Base-by-base conservation (phyloP, 2,888 invertebrate species). In the Desoria tigrina region DNA sequence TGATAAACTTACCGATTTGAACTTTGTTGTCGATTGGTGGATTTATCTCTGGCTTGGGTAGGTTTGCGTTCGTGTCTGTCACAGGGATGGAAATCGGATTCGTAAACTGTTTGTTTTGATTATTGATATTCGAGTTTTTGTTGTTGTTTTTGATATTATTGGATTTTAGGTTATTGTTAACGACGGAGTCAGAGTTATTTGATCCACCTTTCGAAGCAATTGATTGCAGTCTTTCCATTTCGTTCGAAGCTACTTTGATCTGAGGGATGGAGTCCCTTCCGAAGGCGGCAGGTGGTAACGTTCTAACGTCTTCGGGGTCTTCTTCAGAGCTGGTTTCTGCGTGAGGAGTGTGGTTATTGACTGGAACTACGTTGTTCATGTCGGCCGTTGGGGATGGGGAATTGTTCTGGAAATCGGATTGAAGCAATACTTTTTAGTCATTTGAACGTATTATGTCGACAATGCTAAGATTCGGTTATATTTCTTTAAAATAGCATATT, bases 311-410 rank as follows among this genome's bases (percentile, higher is more conserved):
- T 9, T 71, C 72, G 1, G 55, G 42, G 23, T 71, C 68, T 39
- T 72, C 72, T 42, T 73, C 71, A 11, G 71, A 70, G 39, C 69
- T 69, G 39, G 53, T 37, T 37, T 61, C 61, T 4, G 39, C 26
- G 26, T 49, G 51, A n/a, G 42, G 32, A n/a, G 23, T 57, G 45
- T 59, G 63, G 1, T 56, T 53, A 27, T 37, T 55, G 14, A 51
- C 62, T 26, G 57, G 39, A 51, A 27, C 45, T 45, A 59, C 62
- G 42, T 50, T 57, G 26, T 18, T 45, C 18, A 45, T 50, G 27
- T 71, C 73, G 6, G 55, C 59, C 2, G 73, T 75, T 1, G 75
- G 75, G 18, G 75, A 75, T 39, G 75, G 74, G 45, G 72, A 73
- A 37, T 64, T 72, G 26, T 73, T 74, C 73, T 75, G 51, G 28